Base-by-base conservation (phyloP, 2,797 vertebrate genomes). In the Megalops cyprinoides region DNA sequence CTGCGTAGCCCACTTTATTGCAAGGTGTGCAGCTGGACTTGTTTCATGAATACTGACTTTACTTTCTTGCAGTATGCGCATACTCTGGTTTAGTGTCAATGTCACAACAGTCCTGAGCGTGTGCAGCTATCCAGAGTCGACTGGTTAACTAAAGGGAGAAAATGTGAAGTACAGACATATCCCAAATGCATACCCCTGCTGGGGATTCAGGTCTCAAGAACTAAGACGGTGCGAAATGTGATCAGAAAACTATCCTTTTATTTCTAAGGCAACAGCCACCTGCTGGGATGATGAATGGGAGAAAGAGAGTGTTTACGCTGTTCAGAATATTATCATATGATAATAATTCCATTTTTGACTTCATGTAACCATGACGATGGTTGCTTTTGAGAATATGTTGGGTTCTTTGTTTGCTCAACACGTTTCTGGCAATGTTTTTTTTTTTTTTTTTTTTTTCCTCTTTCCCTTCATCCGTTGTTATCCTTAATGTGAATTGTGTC, bases 161-260 rank as follows among this genome's bases (percentile, higher is more conserved):
- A 28, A 31, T 9, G 58, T 62, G 58, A 31, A n/a, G n/a, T n/a
- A n/a, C n/a, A n/a, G n/a, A n/a, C n/a, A n/a, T n/a, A n/a, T n/a
- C n/a, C n/a, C n/a, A n/a, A n/a, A n/a, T n/a, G n/a, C n/a, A n/a
- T n/a, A n/a, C n/a, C 58, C 58, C 58, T 12, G 28, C 58, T 62
- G 58, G 28, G 25, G 78, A 79, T 71, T 56, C 78, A 56, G 23
- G 78, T 60, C 65, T 9, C 62, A 4, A 69, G 62, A 79, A 69
- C 6, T 31, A 34, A 79, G 37, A 37, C 15, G 46, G 62, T 39
- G 34, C 37, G 78, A n/a, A 31, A 25, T 55, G 67, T 71, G 46
- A 56, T 79, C 69, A 79, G 65, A 71, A 53, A 55, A 37, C 48
- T 42, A 34, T 79, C 69, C 25, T 73, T 28, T 23, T 51, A 15